Conservation (phyloP, 2,888 invertebrate genomes). For the Vandiemenella viatica region DNA sequence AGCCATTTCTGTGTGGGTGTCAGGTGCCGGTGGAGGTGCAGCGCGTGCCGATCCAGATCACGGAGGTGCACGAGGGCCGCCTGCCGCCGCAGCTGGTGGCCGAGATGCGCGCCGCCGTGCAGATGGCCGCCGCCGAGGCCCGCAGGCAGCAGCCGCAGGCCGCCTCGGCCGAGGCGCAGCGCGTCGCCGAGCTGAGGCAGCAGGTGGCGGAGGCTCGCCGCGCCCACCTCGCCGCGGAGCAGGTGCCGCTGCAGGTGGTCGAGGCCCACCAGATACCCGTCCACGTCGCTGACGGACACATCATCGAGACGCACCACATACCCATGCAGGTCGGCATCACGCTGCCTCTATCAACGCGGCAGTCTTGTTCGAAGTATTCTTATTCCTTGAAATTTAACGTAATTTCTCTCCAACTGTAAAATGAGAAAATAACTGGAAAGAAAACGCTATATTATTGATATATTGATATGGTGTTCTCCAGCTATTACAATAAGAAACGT, state of each 20-base stretch:
- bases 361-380: no score
- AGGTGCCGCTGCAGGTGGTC: constrained; percentile 1
- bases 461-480: no score
- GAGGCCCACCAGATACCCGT: constrained; percentile 6
- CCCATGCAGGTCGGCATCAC: constrained; percentile 9
- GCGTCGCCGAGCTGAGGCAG: background rate
- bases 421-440: no score
- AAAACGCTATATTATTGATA: no score
- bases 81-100: constrained; percentile 4
- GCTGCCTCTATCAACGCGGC: no score
- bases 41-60: background rate
- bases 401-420: no score
- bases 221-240: background rate
- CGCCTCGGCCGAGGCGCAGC: no score
- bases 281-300: background rate
- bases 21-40: no score
- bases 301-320: constrained; percentile 6
- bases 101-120: constrained; percentile 11
- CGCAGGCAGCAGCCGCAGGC: no score
- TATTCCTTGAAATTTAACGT: no score
- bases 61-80: background rate
- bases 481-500: no score
- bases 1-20: no score
- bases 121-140: constrained; percentile 4
- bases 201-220: background rate